Evolutionary conservation across 2,888 invertebrate genomes (phyloP).

Genomic region (Timema cristinae): DNA sequence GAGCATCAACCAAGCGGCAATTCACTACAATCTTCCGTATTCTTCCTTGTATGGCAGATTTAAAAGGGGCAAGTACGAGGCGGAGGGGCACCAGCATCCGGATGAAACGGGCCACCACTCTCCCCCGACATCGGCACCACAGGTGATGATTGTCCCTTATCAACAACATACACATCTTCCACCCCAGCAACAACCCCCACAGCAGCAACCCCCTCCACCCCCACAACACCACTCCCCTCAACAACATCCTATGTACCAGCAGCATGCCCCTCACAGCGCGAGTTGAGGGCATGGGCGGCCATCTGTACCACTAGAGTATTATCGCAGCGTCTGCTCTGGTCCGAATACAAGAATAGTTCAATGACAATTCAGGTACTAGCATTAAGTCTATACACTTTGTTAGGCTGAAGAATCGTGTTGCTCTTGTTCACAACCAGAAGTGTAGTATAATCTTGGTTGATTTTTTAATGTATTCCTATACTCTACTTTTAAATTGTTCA

Average conservation of each 20-base stretch:
- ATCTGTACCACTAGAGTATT: too few species aligned
- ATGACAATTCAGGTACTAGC: too few species aligned
- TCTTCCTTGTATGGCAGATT: conserved; percentile 86
- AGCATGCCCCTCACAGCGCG: conserved; percentile 21
- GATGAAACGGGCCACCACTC: conserved; percentile 21
- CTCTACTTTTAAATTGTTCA: too few species aligned
- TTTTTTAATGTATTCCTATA: too few species aligned
- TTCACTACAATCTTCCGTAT: conserved; percentile 86
- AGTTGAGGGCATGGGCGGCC: conserved; percentile 20
- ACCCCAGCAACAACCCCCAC: conserved; percentile 20
- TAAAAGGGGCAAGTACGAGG: conserved; percentile 79
- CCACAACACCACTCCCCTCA: conserved; percentile 27
- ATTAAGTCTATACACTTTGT: too few species aligned
- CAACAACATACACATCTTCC: conserved; percentile 23
- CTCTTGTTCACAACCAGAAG: too few species aligned
- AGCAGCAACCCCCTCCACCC: conserved; percentile 24
- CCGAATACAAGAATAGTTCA: too few species aligned
- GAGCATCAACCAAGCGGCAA: conserved; percentile 91
- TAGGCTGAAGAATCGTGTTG: too few species aligned
- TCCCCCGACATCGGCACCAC: conserved; percentile 27
- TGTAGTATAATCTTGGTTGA: too few species aligned
- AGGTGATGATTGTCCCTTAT: conserved; percentile 31
- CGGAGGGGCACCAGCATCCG: conserved; percentile 45
- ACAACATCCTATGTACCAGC: conserved; percentile 26
- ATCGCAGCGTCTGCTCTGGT: too few species aligned